Evolutionary conservation across 2,113 vertebrate species (phyloP).

Genomic region (Anguilla japonica): DNA sequence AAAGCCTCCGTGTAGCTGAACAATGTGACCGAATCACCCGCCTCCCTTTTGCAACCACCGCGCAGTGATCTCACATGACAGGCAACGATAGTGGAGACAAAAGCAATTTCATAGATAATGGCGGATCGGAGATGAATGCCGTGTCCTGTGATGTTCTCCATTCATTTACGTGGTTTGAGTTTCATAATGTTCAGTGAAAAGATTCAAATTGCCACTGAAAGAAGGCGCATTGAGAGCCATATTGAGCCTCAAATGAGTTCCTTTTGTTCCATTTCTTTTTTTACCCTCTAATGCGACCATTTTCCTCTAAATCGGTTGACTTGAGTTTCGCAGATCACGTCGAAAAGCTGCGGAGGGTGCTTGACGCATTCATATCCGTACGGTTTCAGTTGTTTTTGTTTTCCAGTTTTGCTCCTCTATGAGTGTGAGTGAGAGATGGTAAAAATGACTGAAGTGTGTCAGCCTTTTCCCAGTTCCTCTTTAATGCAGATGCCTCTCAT

Average conservation of each 20-base stretch:
- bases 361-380: background rate
- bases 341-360: slow-evolving; percentile 2
- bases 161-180: background rate
- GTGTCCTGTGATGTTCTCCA: background rate
- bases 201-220: background rate
- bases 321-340: background rate
- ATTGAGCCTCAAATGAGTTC: background rate
- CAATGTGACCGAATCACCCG: background rate
- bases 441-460: background rate
- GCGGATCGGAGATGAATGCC: background rate
- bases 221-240: background rate
- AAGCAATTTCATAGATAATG: background rate
- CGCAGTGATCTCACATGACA: background rate
- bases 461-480: background rate
- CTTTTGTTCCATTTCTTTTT: background rate
- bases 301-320: slow-evolving; percentile 7
- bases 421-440: background rate
- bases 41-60: background rate
- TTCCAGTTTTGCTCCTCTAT: background rate
- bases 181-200: slow-evolving; percentile 5
- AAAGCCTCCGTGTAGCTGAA: background rate
- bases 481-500: slow-evolving; percentile 16
- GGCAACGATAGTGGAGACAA: background rate
- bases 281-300: slow-evolving; percentile 7
- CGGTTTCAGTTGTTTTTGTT: background rate